Evolutionary conservation across 1,140 invertebrate species (phyloP), one percentile per base, ranked within the genome.

Genomic region (Heliconius melpomene): DNA sequence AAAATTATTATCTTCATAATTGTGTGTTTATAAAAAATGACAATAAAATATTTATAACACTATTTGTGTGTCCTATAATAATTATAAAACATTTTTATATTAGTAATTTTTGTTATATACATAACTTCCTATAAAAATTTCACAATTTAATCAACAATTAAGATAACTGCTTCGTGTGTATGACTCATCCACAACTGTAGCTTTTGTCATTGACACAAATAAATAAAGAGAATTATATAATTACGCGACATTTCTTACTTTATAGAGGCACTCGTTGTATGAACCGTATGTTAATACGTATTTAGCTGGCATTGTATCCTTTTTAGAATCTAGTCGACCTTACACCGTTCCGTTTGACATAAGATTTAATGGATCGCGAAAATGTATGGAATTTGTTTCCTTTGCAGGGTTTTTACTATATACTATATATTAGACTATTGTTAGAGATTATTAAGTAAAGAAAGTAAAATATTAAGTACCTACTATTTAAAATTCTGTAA

Each of bases 231-330:
- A 79, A 72, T 75, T 60, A 75, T 57, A 72, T 72, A 72, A 75
- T 76, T 72, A 72, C 26, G 20, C 66, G 66, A 76, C 74, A 79
- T 79, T 76, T 74, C 70, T 72, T n/a, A 18, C 18, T 57, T 38
- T 72, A 57, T 29, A 70, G 32, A 73, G 50, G 70, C 23, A 73
- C 72, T 72, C 60, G 60, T 16, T 66, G 60, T 66, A 29, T 29
- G 60, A 66, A 16, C 23, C 60, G 60, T 66, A 66, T 66, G 60
- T 29, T 66, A 66, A 66, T 66, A 7, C 60, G 60, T 66, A 66
- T 66, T 66, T 66, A 66, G 60, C 26, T 66, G 60, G 60, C 60
- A 66, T 66, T 66, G 60, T 66, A 16, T 66, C 60, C 60, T 66
- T 66, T 66, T 66, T 66, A 29, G 60, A 66, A 66, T 66, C 60